Conservation (phyloP, 2,797 vertebrate species). For the Microchirus variegatus region DNA sequence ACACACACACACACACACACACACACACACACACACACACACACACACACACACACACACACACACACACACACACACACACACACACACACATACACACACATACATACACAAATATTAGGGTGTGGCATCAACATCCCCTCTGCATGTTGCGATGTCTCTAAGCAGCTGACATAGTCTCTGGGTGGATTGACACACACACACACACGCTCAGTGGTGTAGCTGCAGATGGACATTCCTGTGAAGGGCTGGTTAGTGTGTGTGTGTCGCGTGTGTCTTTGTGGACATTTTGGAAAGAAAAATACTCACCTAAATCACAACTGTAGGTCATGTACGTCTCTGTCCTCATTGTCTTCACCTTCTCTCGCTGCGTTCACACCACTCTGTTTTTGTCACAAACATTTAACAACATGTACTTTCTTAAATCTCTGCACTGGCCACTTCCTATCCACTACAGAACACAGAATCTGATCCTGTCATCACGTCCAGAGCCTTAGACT, state of each 20-base stretch:
- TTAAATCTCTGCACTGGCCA: no score
- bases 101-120: constrained; percentile 18
- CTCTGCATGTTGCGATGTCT: not conserved
- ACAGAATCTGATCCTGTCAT: no score
- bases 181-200: not conserved
- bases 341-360: constrained; percentile 30
- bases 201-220: constrained; percentile 22
- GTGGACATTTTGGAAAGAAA: constrained; percentile 30
- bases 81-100: constrained; percentile 21
- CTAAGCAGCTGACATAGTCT: not conserved
- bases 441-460: no score
- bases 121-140: not conserved
- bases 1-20: no score
- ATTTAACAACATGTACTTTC: no score
- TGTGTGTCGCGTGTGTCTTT: constrained; percentile 4
- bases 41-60: no score
- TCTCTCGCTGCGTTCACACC: not conserved
- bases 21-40: constrained; percentile 41
- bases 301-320: constrained; percentile 63
- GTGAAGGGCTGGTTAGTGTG: constrained; percentile 72
- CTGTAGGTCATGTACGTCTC: constrained; percentile 49
- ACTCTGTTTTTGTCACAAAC: no score
- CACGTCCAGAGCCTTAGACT: no score
- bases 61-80: constrained; percentile 14
- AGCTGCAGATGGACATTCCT: constrained; percentile 80